Percentiles rank a stretch among this genome's conserved stretches.
phyloP scores from a whole-genome alignment of 1,140 invertebrate genomes.

The Battus philenor region DNA sequence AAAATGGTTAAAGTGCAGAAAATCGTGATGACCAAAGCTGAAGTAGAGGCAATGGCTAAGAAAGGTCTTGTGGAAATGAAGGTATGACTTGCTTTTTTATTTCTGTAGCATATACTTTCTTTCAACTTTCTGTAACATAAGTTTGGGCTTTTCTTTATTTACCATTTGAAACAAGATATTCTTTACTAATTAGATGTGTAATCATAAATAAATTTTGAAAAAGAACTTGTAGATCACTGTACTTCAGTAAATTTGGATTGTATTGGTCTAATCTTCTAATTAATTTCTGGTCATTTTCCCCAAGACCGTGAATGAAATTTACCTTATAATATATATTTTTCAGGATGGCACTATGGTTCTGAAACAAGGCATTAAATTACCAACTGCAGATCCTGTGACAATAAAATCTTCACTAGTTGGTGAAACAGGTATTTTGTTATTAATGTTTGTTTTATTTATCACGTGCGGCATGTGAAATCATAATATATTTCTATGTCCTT shows the following conservation, averaged over 20 bases:
- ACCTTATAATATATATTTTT: constrained; percentile 21
- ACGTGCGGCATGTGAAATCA: background rate
- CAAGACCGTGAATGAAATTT: no score
- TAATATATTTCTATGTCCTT: background rate
- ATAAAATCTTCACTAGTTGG: constrained; percentile 35
- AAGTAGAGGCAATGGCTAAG: constrained; percentile 78
- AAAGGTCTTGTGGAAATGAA: constrained; percentile 77
- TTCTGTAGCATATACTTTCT: no score
- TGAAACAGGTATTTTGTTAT: constrained; percentile 35
- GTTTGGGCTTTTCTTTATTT: no score
- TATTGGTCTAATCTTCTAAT: no score
- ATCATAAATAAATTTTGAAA: no score
- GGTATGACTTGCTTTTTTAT: no score
- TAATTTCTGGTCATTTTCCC: no score
- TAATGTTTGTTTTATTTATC: no score
- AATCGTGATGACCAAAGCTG: constrained; percentile 78
- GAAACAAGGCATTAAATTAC: constrained; percentile 67
- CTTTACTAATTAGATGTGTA: background rate
- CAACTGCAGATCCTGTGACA: constrained; percentile 29
- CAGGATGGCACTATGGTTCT: constrained; percentile 73
- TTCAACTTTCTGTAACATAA: no score
- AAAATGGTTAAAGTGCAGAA: constrained; percentile 78
- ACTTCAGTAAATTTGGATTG: no score
- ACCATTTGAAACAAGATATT: background rate
- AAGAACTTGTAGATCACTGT: no score